Percentiles rank a stretch among this genome's conserved stretches.
These are phyloP conservation scores for Micromussa lordhowensis DNA, from an alignment of 92 coral and sea anemone genomes.

Conservation along the genomic window DNA sequence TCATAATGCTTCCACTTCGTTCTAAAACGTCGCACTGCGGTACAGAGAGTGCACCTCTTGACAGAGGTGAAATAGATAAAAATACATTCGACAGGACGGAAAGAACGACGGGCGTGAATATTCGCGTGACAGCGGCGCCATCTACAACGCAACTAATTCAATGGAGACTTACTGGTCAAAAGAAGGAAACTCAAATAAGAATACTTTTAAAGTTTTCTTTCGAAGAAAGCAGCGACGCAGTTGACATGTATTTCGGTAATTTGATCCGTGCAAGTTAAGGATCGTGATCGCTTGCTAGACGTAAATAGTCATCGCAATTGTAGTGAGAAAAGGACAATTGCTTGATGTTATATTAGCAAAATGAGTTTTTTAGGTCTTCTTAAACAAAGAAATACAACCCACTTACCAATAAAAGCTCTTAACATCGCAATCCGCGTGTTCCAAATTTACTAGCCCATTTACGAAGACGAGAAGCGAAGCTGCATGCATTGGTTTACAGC, in stretches of 20 bases:
- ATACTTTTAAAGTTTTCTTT: background rate
- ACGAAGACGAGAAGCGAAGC: background rate
- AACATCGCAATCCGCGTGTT: slow-evolving; percentile 26
- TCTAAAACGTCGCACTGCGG: background rate
- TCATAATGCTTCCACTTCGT: background rate
- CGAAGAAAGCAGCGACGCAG: too few species aligned
- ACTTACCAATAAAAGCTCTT: slow-evolving; percentile 37
- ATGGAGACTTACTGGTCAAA: slow-evolving; percentile 1
- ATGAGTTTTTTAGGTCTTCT: background rate
- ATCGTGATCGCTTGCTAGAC: background rate
- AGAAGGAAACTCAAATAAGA: background rate
- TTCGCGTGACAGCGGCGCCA: slow-evolving; percentile 3
- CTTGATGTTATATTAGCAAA: background rate
- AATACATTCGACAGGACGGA: background rate
- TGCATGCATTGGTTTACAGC: slow-evolving; percentile 1
- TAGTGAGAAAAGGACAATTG: slow-evolving; percentile 8
- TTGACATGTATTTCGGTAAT: background rate
- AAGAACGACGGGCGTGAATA: background rate
- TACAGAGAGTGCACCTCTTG: background rate
- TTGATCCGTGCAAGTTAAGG: background rate
- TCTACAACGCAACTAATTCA: background rate
- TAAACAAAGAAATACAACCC: background rate
- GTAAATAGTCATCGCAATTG: background rate
- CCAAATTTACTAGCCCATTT: slow-evolving; percentile 6
- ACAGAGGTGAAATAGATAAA: background rate